These are phyloP conservation scores for Calosoma granatense DNA, from an alignment of 1,140 invertebrate species.

Conservation along the genomic window DNA sequence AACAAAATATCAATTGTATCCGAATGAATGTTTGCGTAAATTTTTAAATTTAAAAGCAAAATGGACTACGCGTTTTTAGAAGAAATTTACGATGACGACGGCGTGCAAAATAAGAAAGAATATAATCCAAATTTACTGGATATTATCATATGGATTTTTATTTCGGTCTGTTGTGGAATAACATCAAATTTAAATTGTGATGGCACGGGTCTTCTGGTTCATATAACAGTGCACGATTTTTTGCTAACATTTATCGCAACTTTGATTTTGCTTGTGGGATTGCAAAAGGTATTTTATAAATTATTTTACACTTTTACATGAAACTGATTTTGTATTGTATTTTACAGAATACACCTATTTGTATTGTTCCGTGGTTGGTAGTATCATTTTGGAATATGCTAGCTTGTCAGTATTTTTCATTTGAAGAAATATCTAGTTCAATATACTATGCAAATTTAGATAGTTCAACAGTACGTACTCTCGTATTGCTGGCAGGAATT, in stretches of 20 bases:
- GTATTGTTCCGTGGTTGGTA: neutral
- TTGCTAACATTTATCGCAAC: neutral
- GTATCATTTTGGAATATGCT: neutral
- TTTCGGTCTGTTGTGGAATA: neutral
- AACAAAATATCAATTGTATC: too few species aligned
- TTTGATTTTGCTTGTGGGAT: neutral
- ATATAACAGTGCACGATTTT: neutral
- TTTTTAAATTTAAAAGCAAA: too few species aligned
- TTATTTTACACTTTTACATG: too few species aligned
- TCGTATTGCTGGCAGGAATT: neutral
- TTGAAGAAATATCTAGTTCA: neutral
- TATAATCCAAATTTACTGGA: neutral
- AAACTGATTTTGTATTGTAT: too few species aligned
- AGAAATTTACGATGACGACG: too few species aligned
- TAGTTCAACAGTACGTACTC: neutral
- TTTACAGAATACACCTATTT: too few species aligned
- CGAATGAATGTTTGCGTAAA: too few species aligned
- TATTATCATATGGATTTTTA: neutral
- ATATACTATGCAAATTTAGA: neutral
- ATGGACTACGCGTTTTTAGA: too few species aligned
- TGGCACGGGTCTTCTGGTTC: neutral
- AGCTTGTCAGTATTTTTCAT: neutral
- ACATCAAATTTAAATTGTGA: neutral
- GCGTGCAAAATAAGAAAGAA: neutral
- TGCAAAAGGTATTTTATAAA: neutral